Base-by-base conservation (phyloP, 2,888 invertebrate genomes). In the Pardosa pseudoannulata region DNA sequence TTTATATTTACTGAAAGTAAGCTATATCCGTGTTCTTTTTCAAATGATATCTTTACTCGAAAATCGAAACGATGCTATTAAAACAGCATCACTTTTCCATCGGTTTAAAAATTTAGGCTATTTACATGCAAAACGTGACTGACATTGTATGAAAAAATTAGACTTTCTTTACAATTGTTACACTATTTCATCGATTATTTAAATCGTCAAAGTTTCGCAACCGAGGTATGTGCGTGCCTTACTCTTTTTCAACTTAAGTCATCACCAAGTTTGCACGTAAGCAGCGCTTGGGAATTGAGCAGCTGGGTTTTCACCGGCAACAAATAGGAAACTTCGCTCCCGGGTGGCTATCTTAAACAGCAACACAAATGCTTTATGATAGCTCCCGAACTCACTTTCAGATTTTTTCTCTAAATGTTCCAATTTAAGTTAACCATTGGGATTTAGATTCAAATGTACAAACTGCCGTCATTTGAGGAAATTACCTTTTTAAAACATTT, bases 191-290 rank as follows among this genome's bases (percentile, higher is more conserved):
- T 72, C 80, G 65, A 80, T 80, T 80, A 73, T 80, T 80, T 73
- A 67, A 80, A 80, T 73, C 50, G 23, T 46, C 29, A 50, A 56
- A 67, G 67, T 80, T 80, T 50, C 28, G 28, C 39, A 62, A 79
- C 56, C 56, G 27, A 62, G 32, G 19, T 46, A 68, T 16, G 39
- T 79, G 78, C 79, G 73, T 73, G 72, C 50, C 32, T 13, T 31
- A 36, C 73, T 67, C 71, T 80, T 73, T 80, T 80, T 80, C 27
- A 67, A 73, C 72, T 50, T 50, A 73, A 80, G 79, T 80, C 73
- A 80, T 80, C 80, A 80, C 73, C 39, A 78, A 50, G 65, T 73
- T 65, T 80, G 80, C 79, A 80, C 79, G 79, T 80, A 80, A 73
- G 64, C 32, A 72, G 46, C 67, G 46, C 73, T 73, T 80, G 80